Conservation (phyloP, 2,888 invertebrate genomes). For the Euplexia lucipara region DNA sequence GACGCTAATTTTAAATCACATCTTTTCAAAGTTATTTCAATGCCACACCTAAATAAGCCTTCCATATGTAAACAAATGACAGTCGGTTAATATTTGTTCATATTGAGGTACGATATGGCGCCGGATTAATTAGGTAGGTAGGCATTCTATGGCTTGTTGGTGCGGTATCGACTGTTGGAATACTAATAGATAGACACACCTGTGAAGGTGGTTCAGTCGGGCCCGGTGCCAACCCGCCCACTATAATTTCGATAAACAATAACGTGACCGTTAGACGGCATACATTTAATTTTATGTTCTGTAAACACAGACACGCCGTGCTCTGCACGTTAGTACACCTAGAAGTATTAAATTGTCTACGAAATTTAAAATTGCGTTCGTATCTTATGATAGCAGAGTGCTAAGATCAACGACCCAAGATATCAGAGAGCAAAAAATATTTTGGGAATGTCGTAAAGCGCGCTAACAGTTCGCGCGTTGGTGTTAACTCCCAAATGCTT, state of each 20-base stretch:
- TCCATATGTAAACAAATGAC: slow-evolving; percentile 68
- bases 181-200: slow-evolving; percentile 77
- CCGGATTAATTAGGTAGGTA: slow-evolving; percentile 71
- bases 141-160: slow-evolving; percentile 62
- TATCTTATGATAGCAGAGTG: slow-evolving; percentile 60
- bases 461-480: slow-evolving; percentile 61
- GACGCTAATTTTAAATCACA: slow-evolving; percentile 49
- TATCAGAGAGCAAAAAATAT: slow-evolving; percentile 60
- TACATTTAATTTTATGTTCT: slow-evolving; percentile 72
- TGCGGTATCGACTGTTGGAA: slow-evolving; percentile 61
- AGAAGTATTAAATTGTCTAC: slow-evolving; percentile 43
- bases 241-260: slow-evolving; percentile 83
- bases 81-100: slow-evolving; percentile 74
- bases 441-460: slow-evolving; percentile 55
- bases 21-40: slow-evolving; percentile 60
- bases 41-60: slow-evolving; percentile 62
- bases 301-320: slow-evolving; percentile 69
- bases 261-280: slow-evolving; percentile 78
- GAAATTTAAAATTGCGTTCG: slow-evolving; percentile 47
- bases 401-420: slow-evolving; percentile 69
- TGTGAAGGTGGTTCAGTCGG: slow-evolving; percentile 79
- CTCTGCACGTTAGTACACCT: slow-evolving; percentile 47
- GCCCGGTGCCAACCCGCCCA: slow-evolving; percentile 78
- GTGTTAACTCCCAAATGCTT: slow-evolving; percentile 63
- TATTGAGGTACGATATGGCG: slow-evolving; percentile 74